A percentile compares a stretch with the other conserved stretches of the same genome.
These are phyloP conservation scores for Heliangelus exortis DNA, from an alignment of 2,797 vertebrate genomes.

Conservation along the genomic window DNA sequence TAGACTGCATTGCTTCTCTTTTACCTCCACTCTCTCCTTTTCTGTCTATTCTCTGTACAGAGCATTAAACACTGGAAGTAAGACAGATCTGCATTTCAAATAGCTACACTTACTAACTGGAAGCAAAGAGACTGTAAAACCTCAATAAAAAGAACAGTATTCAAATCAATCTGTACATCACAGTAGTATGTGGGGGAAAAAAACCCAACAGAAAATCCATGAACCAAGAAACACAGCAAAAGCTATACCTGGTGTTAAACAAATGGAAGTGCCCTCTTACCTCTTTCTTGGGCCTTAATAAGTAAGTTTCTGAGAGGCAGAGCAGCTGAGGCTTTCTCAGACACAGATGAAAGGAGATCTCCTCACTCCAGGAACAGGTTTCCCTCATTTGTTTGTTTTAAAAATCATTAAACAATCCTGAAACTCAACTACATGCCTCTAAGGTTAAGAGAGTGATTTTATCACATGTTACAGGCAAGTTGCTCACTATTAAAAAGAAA, in stretches of 20 bases:
- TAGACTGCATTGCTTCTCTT: accelerated
- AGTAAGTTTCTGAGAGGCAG: neutral
- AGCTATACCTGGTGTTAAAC: neutral
- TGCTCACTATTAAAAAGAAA: neutral
- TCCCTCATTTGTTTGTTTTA: neutral
- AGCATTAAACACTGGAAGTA: neutral
- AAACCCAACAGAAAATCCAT: neutral
- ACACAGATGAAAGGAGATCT: neutral
- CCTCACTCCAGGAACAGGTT: neutral
- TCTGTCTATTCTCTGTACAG: neutral
- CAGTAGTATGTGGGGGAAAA: neutral
- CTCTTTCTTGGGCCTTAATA: neutral
- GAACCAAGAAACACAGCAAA: neutral
- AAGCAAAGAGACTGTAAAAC: neutral
- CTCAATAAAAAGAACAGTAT: neutral
- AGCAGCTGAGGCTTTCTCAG: neutral
- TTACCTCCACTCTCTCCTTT: neutral
- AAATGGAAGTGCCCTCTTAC: neutral
- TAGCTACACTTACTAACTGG: neutral
- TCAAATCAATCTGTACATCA: neutral
- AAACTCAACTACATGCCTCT: neutral
- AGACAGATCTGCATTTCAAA: neutral
- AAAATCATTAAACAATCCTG: neutral
- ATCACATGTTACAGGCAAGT: neutral
- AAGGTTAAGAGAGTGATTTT: neutral